phyloP scores from a whole-genome alignment of 2,797 vertebrate genomes.

The Pampus argenteus region DNA sequence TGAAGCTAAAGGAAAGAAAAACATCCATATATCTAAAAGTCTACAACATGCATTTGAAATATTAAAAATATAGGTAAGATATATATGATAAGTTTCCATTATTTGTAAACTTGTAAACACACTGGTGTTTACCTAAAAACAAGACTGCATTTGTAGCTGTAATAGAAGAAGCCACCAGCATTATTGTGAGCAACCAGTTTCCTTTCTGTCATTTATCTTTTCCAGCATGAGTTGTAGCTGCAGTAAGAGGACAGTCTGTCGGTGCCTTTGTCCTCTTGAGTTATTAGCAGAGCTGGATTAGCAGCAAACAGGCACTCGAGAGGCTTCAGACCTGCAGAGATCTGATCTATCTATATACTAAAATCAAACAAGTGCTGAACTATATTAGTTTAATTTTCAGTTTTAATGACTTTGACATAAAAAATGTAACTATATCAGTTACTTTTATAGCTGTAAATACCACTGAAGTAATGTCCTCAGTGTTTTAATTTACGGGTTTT shows the following conservation, averaged over 20 bases:
- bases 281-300: constrained; percentile 12
- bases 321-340: neutral
- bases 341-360: neutral
- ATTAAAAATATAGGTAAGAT: too few species aligned
- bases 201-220: neutral
- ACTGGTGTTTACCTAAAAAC: too few species aligned
- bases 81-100: too few species aligned
- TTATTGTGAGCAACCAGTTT: neutral
- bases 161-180: neutral
- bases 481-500: too few species aligned
- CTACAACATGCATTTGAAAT: too few species aligned
- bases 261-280: neutral
- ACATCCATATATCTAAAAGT: too few species aligned
- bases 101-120: too few species aligned
- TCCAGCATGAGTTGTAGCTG: neutral
- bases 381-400: neutral
- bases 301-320: neutral
- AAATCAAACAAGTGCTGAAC: constrained; percentile 6
- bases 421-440: neutral
- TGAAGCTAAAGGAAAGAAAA: too few species aligned
- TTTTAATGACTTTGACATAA: neutral
- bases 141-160: too few species aligned
- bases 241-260: constrained; percentile 10
- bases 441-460: too few species aligned
- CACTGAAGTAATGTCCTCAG: too few species aligned